These are phyloP conservation scores for Cardiocondyla obscurior DNA, from an alignment of 1,140 invertebrate species.

Conservation along the genomic window DNA sequence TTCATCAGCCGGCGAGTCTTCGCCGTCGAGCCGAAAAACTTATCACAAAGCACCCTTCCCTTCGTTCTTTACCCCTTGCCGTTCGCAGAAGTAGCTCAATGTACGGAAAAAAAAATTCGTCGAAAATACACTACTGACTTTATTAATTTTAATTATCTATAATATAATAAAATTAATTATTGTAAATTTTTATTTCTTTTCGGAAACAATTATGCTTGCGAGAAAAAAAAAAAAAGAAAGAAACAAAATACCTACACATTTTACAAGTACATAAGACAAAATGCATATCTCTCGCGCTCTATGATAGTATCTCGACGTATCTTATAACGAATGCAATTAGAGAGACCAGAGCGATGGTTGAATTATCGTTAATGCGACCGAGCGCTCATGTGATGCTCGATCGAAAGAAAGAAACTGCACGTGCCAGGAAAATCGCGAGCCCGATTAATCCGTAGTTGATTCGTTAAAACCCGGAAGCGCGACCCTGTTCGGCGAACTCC, in stretches of 20 bases:
- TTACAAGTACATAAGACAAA: neutral
- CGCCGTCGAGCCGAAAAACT: constrained; percentile 32
- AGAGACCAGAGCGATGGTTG: constrained; percentile 63
- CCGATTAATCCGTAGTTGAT: constrained; percentile 73
- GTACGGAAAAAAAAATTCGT: neutral
- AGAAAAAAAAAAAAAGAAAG: neutral
- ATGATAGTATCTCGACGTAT: constrained; percentile 32
- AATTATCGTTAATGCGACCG: constrained; percentile 69
- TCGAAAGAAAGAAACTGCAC: constrained; percentile 11
- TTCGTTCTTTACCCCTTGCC: neutral
- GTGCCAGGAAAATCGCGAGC: constrained; percentile 57
- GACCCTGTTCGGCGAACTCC: constrained; percentile 60
- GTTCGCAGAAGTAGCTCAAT: neutral
- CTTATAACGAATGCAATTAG: constrained; percentile 65
- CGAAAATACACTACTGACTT: constrained; percentile 1
- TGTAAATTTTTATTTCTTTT: neutral
- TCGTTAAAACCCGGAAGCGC: constrained; percentile 73
- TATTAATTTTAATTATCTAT: neutral
- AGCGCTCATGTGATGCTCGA: constrained; percentile 12
- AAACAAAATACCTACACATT: too few relatives aligned
- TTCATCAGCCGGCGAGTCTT: constrained; percentile 55
- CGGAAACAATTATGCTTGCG: neutral
- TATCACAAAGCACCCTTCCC: constrained; percentile 42
- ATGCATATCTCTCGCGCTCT: neutral
- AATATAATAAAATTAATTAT: neutral